Percentiles rank a stretch among this genome's conserved stretches.
Conservation (phyloP, 1,140 invertebrate species). For the Hypothenemus hampei region DNA sequence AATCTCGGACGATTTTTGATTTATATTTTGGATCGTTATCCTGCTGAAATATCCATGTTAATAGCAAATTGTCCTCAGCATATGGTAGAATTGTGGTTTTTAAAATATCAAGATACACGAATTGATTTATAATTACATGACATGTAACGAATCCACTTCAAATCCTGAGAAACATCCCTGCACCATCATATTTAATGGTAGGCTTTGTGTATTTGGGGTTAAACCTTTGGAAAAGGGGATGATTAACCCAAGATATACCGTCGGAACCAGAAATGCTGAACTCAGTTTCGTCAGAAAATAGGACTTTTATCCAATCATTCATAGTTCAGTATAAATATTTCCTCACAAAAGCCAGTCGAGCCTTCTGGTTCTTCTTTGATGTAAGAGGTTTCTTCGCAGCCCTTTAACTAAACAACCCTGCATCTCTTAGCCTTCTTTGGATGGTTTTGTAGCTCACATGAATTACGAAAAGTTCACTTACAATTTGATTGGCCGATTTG, state of each 20-base stretch:
- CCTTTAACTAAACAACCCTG: neutral
- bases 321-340: neutral
- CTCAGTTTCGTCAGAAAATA: too few species aligned
- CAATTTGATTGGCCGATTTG: too few species aligned
- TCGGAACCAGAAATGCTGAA: neutral
- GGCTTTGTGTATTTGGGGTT: neutral
- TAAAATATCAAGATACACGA: neutral
- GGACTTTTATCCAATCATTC: too few species aligned
- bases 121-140: neutral
- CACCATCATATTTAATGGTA: neutral
- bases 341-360: neutral
- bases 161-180: too few species aligned
- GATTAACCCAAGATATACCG: neutral
- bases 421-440: neutral
- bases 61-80: too few species aligned
- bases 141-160: neutral
- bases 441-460: neutral
- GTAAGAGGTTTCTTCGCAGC: neutral
- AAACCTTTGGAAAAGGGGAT: neutral
- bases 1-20: too few species aligned
- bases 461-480: neutral
- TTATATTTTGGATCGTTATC: neutral
- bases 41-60: too few species aligned
- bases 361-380: neutral
- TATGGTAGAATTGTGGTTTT: neutral